These are phyloP conservation scores for Cantharis nigra DNA, from an alignment of 2,888 invertebrate genomes.

Conservation along the genomic window DNA sequence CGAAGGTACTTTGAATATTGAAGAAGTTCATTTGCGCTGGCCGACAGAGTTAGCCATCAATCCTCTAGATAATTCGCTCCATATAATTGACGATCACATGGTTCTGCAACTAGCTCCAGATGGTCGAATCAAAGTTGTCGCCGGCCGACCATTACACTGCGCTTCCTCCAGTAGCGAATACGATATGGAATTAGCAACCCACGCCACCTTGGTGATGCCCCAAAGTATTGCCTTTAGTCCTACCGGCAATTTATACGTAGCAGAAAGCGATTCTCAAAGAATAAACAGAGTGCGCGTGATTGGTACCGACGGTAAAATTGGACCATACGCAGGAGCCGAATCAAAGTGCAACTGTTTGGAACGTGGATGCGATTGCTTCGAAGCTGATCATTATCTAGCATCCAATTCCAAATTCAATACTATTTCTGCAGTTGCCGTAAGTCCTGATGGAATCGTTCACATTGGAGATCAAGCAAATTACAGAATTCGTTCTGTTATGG, in stretches of 20 bases:
- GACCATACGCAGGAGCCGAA: constrained; percentile 92
- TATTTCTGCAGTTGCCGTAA: constrained; percentile 89
- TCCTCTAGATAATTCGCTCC: constrained; percentile 90
- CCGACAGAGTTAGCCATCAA: constrained; percentile 94
- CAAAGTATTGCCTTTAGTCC: constrained; percentile 94
- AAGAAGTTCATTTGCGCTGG: constrained; percentile 93
- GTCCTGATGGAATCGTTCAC: constrained; percentile 92
- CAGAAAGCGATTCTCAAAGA: constrained; percentile 94
- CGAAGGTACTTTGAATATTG: constrained; percentile 87
- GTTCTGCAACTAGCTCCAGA: constrained; percentile 90
- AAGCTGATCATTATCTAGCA: constrained; percentile 88
- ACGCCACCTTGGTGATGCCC: constrained; percentile 89
- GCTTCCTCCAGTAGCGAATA: constrained; percentile 79
- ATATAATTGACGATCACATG: constrained; percentile 97
- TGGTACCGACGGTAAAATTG: constrained; percentile 91
- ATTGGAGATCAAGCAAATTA: constrained; percentile 95
- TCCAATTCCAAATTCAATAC: constrained; percentile 94
- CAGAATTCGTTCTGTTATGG: constrained; percentile 84
- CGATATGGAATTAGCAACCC: constrained; percentile 86
- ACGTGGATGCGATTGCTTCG: constrained; percentile 89
- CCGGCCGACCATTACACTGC: constrained; percentile 92
- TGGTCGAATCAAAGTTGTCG: constrained; percentile 88
- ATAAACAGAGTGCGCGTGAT: constrained; percentile 90
- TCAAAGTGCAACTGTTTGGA: constrained; percentile 93
- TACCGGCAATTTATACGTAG: constrained; percentile 89